These are phyloP conservation scores for Nannospalax galili DNA, from an alignment of 2,113 vertebrate genomes.

Conservation along the genomic window DNA sequence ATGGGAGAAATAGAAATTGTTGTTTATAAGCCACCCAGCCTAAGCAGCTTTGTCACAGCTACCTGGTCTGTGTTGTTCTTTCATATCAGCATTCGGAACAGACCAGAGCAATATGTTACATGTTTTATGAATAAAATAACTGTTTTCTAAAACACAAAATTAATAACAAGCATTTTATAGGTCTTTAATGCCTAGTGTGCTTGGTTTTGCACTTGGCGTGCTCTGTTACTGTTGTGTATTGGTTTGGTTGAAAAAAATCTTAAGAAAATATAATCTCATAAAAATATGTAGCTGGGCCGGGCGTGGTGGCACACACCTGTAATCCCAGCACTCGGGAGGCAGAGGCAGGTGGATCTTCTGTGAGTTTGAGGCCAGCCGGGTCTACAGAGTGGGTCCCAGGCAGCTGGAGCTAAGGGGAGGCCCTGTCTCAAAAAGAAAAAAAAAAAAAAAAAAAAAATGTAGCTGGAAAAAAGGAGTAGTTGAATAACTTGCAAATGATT, in stretches of 20 bases:
- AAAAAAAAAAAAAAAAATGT: too few species aligned
- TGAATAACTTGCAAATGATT: neutral
- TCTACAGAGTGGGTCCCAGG: too few species aligned
- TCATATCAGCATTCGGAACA: too few species aligned
- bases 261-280: neutral
- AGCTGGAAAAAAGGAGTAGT: neutral
- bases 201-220: neutral
- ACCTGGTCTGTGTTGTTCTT: too few species aligned
- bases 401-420: too few species aligned
- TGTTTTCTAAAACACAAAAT: neutral
- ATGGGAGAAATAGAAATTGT: neutral
- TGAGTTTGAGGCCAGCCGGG: too few species aligned
- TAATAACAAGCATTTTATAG: neutral
- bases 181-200: neutral
- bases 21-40: neutral
- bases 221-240: neutral
- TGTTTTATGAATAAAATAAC: neutral
- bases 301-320: too few species aligned
- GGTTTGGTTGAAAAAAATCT: conserved; percentile 2
- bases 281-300: neutral
- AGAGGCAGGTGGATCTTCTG: too few species aligned
- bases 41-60: neutral
- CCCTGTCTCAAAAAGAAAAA: too few species aligned
- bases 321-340: too few species aligned
- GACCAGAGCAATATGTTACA: too few species aligned